Conservation (phyloP, 2,113 vertebrate genomes). For the Orientallactaga bullata region DNA sequence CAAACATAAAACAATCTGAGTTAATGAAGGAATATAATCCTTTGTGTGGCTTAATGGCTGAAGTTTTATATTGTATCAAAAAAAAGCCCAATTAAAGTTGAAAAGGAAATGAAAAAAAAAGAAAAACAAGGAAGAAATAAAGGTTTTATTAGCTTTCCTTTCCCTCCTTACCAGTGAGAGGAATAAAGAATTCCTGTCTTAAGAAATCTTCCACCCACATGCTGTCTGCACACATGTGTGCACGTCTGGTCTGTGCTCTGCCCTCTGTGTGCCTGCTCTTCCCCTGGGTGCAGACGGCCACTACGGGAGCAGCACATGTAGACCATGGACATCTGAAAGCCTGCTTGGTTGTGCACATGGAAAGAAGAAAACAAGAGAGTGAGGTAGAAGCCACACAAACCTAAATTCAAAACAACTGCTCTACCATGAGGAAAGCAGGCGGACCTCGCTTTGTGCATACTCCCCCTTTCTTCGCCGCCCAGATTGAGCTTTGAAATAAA, state of each 20-base stretch:
- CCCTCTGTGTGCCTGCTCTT: background rate
- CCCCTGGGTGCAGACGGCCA: conserved; percentile 20
- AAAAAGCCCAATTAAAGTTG: conserved; percentile 51
- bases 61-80: conserved; percentile 32
- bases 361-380: conserved; percentile 59
- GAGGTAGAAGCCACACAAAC: conserved; percentile 65
- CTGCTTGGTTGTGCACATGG: conserved; percentile 59
- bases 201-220: conserved; percentile 26
- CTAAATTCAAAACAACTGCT: conserved; percentile 82
- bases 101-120: background rate
- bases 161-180: background rate
- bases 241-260: background rate
- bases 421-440: conserved; percentile 64
- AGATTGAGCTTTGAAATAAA: conserved; percentile 82
- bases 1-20: background rate
- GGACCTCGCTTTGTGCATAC: conserved; percentile 62
- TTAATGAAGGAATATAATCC: background rate
- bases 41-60: background rate
- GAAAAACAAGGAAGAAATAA: background rate
- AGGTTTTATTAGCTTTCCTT: background rate
- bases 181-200: background rate
- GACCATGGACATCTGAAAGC: conserved; percentile 64
- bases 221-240: background rate
- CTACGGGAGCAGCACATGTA: background rate
- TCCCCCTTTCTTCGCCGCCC: conserved; percentile 73